These are phyloP conservation scores for Daphoenositta chrysoptera DNA, from an alignment of 2,113 vertebrate genomes.

Conservation along the genomic window DNA sequence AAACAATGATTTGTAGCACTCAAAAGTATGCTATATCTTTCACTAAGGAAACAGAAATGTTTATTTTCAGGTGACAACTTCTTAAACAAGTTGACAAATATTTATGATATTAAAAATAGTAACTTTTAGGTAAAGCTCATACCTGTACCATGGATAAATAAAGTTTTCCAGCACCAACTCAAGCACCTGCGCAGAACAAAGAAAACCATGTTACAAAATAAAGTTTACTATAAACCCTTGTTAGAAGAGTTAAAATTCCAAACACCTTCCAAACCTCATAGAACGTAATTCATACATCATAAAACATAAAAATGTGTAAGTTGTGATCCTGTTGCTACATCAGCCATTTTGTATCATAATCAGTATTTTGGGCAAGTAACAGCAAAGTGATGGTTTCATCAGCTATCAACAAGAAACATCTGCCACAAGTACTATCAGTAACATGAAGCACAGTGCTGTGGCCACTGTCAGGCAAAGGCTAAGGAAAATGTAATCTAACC, in stretches of 20 bases:
- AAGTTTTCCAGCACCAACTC: slow-evolving; percentile 97
- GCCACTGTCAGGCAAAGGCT: neutral
- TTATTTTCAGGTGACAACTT: neutral
- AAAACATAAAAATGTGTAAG: neutral
- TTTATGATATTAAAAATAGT: neutral
- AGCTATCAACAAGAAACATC: fast-evolving
- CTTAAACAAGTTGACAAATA: neutral
- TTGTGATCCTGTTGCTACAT: neutral
- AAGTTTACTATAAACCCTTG: neutral
- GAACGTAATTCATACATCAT: neutral
- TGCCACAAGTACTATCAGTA: neutral
- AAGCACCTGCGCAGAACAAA: slow-evolving; percentile 81
- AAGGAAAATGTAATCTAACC: neutral
- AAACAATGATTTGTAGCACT: neutral
- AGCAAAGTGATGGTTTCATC: neutral
- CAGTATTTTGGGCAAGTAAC: neutral
- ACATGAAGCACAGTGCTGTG: fast-evolving
- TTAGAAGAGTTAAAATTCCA: neutral
- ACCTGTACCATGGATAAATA: slow-evolving; percentile 98
- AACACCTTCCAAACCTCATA: neutral
- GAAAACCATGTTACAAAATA: neutral
- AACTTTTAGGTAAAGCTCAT: slow-evolving; percentile 37
- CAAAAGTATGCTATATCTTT: neutral
- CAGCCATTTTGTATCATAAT: neutral
- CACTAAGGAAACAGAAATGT: neutral